Evolutionary conservation across 1,140 invertebrate species (phyloP).

Genomic region (Drosophila ficusphila): DNA sequence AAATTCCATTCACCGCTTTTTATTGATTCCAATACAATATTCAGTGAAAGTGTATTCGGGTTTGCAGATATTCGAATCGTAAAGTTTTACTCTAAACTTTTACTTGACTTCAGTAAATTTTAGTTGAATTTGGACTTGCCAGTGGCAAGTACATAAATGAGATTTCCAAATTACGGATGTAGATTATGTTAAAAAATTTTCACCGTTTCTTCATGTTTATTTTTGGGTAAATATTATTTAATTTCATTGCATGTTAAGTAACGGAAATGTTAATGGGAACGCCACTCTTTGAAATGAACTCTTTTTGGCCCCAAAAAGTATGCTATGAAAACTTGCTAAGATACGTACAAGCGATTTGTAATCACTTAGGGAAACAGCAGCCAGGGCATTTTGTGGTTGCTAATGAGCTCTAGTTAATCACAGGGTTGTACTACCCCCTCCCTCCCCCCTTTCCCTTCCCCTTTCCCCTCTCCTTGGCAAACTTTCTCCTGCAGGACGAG

Average conservation of each 20-base stretch:
- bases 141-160: no score
- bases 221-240: no score
- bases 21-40: not conserved
- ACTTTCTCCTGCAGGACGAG: not conserved
- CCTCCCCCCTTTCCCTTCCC: not conserved
- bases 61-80: no score
- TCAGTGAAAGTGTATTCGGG: no score
- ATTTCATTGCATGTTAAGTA: no score
- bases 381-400: constrained; percentile 6
- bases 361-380: constrained; percentile 17
- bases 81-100: no score
- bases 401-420: constrained; percentile 43
- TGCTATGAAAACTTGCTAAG: not conserved
- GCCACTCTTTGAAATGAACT: not conserved
- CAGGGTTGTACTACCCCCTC: not conserved
- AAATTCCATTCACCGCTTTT: not conserved
- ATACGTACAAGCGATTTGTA: constrained; percentile 14
- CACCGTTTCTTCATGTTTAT: no score
- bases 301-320: not conserved
- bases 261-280: not conserved
- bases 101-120: no score
- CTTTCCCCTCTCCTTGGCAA: not conserved
- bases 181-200: no score
- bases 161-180: no score
- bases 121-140: no score